These are phyloP conservation scores for Metopia argyrocephala DNA, from an alignment of 2,888 invertebrate species.

Conservation along the genomic window DNA sequence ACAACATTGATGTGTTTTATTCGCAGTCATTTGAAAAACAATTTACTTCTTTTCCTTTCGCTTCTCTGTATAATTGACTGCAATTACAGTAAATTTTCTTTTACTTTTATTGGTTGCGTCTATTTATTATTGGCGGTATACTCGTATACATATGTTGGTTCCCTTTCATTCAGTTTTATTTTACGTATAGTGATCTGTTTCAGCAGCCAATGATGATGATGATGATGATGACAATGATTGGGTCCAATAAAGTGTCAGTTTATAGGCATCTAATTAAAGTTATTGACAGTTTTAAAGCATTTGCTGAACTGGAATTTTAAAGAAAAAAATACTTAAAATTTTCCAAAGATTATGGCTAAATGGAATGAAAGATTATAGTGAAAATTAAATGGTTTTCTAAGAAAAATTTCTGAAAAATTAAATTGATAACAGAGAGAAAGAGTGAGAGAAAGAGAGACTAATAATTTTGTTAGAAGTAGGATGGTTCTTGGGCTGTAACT, in stretches of 20 bases:
- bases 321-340: no score
- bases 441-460: no score
- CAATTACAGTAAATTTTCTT: slow-evolving; percentile 42
- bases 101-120: slow-evolving; percentile 5
- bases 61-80: slow-evolving; percentile 27
- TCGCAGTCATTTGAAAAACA: slow-evolving; percentile 20
- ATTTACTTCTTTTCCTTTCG: no score
- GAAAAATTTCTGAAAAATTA: no score
- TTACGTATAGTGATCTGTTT: slow-evolving; percentile 10
- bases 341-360: no score
- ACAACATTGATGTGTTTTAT: not conserved
- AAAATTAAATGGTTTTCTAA: no score
- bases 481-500: no score
- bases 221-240: not conserved
- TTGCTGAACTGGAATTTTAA: not conserved
- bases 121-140: slow-evolving; percentile 15
- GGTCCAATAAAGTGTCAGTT: slow-evolving; percentile 45
- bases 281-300: slow-evolving; percentile 53
- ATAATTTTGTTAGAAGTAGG: no score
- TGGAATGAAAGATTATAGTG: no score
- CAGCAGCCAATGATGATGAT: slow-evolving; percentile 18
- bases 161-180: not conserved
- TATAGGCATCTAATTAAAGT: slow-evolving; percentile 53
- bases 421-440: no score
- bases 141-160: not conserved